These are phyloP conservation scores for Parazoanthus atlanticus DNA, from an alignment of 92 coral and sea anemone genomes.

Conservation along the genomic window DNA sequence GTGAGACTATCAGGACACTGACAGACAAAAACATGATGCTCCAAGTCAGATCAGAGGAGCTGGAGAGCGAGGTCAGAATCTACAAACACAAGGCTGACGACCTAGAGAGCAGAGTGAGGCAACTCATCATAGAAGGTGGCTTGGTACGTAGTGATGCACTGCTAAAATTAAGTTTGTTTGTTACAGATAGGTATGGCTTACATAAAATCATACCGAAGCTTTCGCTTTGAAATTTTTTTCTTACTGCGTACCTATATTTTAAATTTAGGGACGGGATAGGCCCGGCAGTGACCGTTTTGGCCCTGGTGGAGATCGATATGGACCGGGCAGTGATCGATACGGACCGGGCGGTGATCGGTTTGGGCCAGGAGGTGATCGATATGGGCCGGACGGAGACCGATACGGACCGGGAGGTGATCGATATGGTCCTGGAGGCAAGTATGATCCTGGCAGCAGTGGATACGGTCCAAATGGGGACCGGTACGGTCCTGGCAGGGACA, in stretches of 20 bases:
- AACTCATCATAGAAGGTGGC: conserved; percentile 25
- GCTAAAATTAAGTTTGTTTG: not conserved
- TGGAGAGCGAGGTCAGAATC: conserved; percentile 58
- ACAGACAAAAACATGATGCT: conserved; percentile 41
- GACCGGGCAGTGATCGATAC: not conserved
- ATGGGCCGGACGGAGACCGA: not conserved
- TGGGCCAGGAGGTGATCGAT: not conserved
- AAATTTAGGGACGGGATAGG: conserved; percentile 14
- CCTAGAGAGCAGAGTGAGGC: conserved; percentile 52
- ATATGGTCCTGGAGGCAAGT: not conserved
- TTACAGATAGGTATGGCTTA: not conserved
- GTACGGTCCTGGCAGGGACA: conserved; percentile 3
- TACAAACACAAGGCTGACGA: conserved; percentile 67
- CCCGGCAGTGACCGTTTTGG: not conserved
- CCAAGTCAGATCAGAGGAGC: conserved; percentile 35
- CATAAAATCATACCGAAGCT: not conserved
- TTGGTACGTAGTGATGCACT: not conserved
- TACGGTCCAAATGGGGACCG: not conserved
- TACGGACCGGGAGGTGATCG: conserved; percentile 13
- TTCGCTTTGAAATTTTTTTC: not conserved
- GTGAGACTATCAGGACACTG: conserved; percentile 7
- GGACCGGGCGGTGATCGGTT: conserved; percentile 1
- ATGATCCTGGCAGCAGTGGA: not conserved
- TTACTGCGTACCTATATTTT: not conserved
- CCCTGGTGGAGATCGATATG: not conserved